A percentile compares a stretch with the other conserved stretches of the same genome.
Conservation (phyloP, 30 jellyfish, hydroid and myxozoan species). For the Aurelia coerulea region DNA sequence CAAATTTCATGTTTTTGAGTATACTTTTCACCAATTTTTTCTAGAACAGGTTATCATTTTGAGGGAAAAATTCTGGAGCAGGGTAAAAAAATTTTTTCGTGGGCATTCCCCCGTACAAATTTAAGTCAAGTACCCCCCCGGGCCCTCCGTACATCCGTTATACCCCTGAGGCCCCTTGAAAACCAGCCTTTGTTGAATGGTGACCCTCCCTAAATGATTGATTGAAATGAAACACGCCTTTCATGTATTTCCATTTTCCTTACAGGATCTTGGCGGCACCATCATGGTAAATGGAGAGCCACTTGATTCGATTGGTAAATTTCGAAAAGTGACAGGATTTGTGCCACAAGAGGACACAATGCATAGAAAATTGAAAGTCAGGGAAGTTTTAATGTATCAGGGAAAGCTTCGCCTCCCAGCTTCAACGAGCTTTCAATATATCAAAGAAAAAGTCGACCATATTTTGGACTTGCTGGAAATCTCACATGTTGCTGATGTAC, state of each 20-base stretch:
- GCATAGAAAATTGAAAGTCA: slow-evolving; percentile 68
- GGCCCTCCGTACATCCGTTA: no score
- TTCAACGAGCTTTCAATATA: slow-evolving; percentile 7
- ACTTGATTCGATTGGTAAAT: slow-evolving; percentile 46
- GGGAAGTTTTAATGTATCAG: slow-evolving; percentile 64
- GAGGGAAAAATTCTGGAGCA: no score
- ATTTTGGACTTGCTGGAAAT: slow-evolving; percentile 50
- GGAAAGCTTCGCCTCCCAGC: slow-evolving; percentile 76
- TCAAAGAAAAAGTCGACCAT: slow-evolving; percentile 38
- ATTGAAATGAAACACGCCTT: no score
- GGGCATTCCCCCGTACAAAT: no score
- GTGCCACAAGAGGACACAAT: slow-evolving; percentile 83
- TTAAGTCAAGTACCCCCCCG: no score
- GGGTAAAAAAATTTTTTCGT: no score
- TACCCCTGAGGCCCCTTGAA: no score
- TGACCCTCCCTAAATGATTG: no score
- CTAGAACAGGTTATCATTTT: no score
- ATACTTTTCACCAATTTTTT: no score
- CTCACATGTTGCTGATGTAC: slow-evolving; percentile 53
- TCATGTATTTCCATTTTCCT: background rate
- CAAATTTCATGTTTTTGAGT: no score
- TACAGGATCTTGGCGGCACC: slow-evolving; percentile 49
- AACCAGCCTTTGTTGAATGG: no score
- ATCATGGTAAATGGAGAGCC: slow-evolving; percentile 48
- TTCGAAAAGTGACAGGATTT: slow-evolving; percentile 65